These are phyloP conservation scores for Dryoscopus gambensis DNA, from an alignment of 2,113 vertebrate genomes.

Conservation along the genomic window DNA sequence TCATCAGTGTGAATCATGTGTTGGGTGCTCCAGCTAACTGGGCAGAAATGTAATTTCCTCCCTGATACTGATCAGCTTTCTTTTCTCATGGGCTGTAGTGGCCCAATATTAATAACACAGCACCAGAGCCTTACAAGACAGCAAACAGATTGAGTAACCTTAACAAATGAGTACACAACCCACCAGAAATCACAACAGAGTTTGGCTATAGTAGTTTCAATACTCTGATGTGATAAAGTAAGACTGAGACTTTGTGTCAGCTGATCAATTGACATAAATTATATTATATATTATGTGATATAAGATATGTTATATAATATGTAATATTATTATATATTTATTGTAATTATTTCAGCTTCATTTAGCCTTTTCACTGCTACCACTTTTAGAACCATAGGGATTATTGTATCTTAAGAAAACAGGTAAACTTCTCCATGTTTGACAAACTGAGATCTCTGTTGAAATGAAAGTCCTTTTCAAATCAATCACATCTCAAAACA, in stretches of 20 bases:
- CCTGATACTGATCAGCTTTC: not conserved
- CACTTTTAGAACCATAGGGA: not conserved
- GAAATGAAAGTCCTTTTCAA: slow-evolving; percentile 12
- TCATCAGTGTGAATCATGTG: not conserved
- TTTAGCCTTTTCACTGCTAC: not conserved
- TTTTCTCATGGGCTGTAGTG: not conserved
- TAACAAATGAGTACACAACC: not conserved
- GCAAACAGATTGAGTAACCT: not conserved
- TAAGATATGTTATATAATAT: not conserved
- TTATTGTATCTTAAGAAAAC: slow-evolving; percentile 13
- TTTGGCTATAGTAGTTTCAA: not conserved
- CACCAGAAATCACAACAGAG: not conserved
- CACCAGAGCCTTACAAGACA: not conserved
- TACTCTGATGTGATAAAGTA: not conserved
- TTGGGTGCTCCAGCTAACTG: not conserved
- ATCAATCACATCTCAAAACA: not conserved
- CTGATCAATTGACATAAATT: not conserved
- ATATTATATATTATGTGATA: not conserved
- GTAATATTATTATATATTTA: not conserved
- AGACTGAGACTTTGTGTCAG: not conserved
- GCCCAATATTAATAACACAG: not conserved
- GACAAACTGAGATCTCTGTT: not conserved
- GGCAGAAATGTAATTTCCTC: slow-evolving; percentile 23
- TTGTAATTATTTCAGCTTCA: not conserved
- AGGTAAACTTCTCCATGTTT: not conserved